Evolutionary conservation across 2,888 invertebrate species (phyloP).

Genomic region (Aspidiotus destructor): DNA sequence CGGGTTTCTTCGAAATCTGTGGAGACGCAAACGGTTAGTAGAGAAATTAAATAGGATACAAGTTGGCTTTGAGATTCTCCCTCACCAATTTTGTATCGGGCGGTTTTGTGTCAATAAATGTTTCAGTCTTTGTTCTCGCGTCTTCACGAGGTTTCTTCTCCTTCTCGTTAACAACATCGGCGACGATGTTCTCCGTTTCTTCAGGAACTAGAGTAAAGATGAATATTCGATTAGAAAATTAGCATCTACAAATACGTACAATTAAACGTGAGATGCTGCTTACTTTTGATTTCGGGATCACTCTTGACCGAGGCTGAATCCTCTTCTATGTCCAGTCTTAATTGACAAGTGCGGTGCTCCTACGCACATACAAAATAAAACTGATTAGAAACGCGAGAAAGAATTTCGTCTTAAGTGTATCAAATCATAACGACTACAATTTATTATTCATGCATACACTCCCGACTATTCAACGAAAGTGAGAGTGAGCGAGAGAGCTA

Average conservation of each 20-base stretch:
- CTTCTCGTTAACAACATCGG: constrained; percentile 43
- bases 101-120: constrained; percentile 38
- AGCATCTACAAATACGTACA: background rate
- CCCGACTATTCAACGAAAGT: no score
- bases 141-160: constrained; percentile 43
- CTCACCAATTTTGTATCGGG: constrained; percentile 36
- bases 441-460: no score
- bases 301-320: constrained; percentile 74
- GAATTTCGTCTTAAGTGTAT: background rate
- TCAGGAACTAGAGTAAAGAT: constrained; percentile 40
- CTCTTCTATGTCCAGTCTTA: constrained; percentile 61
- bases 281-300: constrained; percentile 67
- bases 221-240: background rate
- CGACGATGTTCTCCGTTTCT: constrained; percentile 43
- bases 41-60: background rate
- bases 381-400: constrained; percentile 9
- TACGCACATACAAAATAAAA: constrained; percentile 43
- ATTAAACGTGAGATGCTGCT: background rate
- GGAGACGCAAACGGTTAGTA: background rate
- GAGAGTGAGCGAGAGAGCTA: no score
- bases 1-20: constrained; percentile 34
- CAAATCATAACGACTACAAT: no score
- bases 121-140: constrained; percentile 39
- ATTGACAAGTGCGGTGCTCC: constrained; percentile 77
- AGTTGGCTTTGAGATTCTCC: background rate